phyloP scores from a whole-genome alignment of 1,140 invertebrate genomes.

The Plectrocnemia conspersa region DNA sequence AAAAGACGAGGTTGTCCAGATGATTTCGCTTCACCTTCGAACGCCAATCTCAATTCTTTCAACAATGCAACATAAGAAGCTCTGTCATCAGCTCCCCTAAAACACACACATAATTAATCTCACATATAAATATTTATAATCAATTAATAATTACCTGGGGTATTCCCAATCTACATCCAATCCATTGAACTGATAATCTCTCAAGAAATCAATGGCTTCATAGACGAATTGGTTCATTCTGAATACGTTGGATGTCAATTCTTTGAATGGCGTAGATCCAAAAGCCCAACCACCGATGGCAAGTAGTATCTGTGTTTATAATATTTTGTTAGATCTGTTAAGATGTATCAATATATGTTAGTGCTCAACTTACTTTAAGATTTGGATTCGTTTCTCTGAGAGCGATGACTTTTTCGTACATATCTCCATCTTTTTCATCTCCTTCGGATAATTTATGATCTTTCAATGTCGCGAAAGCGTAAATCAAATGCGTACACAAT shows the following conservation, averaged over 20 bases:
- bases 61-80: conserved; percentile 75
- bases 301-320: conserved; percentile 62
- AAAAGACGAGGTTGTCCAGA: conserved; percentile 75
- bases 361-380: conserved; percentile 61
- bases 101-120: background rate
- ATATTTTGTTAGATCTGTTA: no score
- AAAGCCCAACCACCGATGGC: conserved; percentile 95
- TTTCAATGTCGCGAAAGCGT: conserved; percentile 85
- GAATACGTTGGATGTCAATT: conserved; percentile 84
- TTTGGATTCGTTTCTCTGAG: conserved; percentile 86
- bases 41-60: conserved; percentile 79
- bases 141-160: conserved; percentile 60
- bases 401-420: conserved; percentile 77
- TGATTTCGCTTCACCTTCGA: conserved; percentile 81
- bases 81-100: conserved; percentile 76
- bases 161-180: conserved; percentile 98
- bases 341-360: background rate
- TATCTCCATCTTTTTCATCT: conserved; percentile 75
- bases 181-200: conserved; percentile 90
- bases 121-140: background rate
- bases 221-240: conserved; percentile 94
- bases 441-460: conserved; percentile 74
- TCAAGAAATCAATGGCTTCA: conserved; percentile 86
- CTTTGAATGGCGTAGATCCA: conserved; percentile 88
- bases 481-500: conserved; percentile 90